Evolutionary conservation across 2,888 invertebrate species (phyloP), one percentile per base, ranked within the genome.

Genomic region (Imbricaverruca yamaguchii): DNA sequence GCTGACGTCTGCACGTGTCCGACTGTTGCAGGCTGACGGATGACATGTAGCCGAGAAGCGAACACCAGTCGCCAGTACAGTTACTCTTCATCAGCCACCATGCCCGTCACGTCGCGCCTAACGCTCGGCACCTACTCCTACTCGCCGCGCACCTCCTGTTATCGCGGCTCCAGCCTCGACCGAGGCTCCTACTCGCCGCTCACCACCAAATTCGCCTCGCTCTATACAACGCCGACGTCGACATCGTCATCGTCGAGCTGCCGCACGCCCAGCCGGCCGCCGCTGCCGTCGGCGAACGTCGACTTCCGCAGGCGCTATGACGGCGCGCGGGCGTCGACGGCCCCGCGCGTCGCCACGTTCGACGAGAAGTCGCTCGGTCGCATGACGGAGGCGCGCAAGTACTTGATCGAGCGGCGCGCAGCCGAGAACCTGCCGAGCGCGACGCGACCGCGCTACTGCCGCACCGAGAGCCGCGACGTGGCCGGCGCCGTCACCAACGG

Each of bases 381-480:
- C 18, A 10, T 74, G 53, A 74, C 74, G 15, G 74, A 74, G 74
- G 74, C 74, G 18, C 12, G 74, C 15, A 74, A 74, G 74, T 74
- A 74, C 18, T 53, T 74, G 53, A 74, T 74, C 9, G 74, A 74
- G 53, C 74, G 74, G 8, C 74, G 74, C 15, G 74, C 74, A 3
- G 74, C 74, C 2, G 74, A 74, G 53, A 53, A 53, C 53, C 74
- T 53, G 11, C 74, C 74, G 53, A 74, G 74, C 53, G 18, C 74
- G 8, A 12, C 13, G 9, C 39, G 74, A 15, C 74, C 74, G 74
- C 39, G 74, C 6, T 74, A 74, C 74, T 39, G 53, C 18, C 74
- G 74, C 74, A 74, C 74, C 10, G 74, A 74, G 74, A 74, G 74
- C 74, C 53, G 74, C 7, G 74, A 74, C 21, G 74, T 74, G 53